Conservation (phyloP, 1,140 invertebrate species). For the Bombus pyrosoma region DNA sequence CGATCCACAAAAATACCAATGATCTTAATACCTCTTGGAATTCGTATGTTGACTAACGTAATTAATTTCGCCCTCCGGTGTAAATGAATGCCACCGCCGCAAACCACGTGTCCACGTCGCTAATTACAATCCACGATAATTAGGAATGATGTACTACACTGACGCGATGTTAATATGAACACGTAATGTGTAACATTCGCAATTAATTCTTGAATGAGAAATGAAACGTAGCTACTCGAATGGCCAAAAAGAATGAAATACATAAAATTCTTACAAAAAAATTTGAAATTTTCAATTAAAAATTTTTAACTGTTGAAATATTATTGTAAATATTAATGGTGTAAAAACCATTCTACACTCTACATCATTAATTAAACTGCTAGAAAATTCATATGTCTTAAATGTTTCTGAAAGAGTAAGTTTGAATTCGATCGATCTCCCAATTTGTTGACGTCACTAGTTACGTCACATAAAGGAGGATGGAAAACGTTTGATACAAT, state of each 20-base stretch:
- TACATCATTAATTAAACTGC: neutral
- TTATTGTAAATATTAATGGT: too few species aligned
- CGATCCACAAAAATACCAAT: neutral
- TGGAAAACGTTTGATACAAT: neutral
- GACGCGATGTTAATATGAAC: neutral
- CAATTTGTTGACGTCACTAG: slow-evolving; percentile 59
- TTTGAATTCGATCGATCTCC: slow-evolving; percentile 59
- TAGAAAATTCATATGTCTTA: neutral
- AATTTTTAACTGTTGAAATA: neutral
- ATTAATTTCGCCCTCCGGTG: slow-evolving; percentile 6
- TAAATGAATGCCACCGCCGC: slow-evolving; percentile 4
- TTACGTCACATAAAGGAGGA: slow-evolving; percentile 60
- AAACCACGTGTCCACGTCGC: slow-evolving; percentile 15
- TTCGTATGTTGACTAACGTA: neutral
- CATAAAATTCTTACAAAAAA: neutral
- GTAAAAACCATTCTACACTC: neutral
- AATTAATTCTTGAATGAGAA: neutral
- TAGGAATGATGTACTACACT: neutral
- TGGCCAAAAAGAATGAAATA: neutral
- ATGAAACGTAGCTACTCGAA: neutral
- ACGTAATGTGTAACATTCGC: neutral
- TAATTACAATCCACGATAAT: slow-evolving; percentile 3
- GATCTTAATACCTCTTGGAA: slow-evolving; percentile 1
- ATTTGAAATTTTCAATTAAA: neutral
- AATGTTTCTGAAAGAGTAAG: slow-evolving; percentile 16